Conservation (phyloP, 2,797 vertebrate genomes). For the Eulemur coronatus region DNA sequence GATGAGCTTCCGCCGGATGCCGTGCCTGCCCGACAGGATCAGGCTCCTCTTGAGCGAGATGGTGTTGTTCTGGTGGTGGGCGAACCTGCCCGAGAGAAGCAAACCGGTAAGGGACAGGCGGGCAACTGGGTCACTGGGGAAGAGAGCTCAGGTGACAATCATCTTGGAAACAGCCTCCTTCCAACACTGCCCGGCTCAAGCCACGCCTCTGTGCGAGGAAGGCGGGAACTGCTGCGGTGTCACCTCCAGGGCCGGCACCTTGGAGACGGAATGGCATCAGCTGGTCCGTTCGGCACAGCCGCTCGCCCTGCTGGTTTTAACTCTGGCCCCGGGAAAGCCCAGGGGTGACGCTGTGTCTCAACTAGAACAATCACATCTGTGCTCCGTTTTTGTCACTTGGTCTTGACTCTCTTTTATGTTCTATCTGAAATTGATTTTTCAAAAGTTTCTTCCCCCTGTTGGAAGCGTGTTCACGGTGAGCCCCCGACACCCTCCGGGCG, state of each 20-base stretch:
- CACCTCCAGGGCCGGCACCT: background rate
- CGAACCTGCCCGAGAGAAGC: conserved; percentile 82
- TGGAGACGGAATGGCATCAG: rapidly evolving
- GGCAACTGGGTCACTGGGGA: rapidly evolving
- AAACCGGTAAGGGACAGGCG: background rate
- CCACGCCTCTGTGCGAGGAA: rapidly evolving
- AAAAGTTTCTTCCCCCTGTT: background rate
- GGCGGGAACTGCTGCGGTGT: rapidly evolving
- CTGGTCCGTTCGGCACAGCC: background rate
- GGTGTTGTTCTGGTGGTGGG: conserved; percentile 81
- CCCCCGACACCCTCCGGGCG: background rate
- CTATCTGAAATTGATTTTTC: background rate
- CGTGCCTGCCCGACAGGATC: conserved; percentile 86
- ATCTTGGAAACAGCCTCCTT: background rate
- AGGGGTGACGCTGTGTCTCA: rapidly evolving
- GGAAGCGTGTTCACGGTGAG: background rate
- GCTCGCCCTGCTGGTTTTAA: rapidly evolving
- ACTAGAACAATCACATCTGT: rapidly evolving
- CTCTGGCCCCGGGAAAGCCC: background rate
- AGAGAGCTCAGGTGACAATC: rapidly evolving
- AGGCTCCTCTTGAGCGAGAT: conserved; percentile 86
- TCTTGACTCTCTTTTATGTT: background rate
- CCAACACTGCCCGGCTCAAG: background rate
- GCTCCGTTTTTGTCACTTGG: rapidly evolving
- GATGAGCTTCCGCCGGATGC: conserved; percentile 86